Base-by-base conservation (phyloP, 2,113 vertebrate genomes). In the Plecturocebus donacophilus region DNA sequence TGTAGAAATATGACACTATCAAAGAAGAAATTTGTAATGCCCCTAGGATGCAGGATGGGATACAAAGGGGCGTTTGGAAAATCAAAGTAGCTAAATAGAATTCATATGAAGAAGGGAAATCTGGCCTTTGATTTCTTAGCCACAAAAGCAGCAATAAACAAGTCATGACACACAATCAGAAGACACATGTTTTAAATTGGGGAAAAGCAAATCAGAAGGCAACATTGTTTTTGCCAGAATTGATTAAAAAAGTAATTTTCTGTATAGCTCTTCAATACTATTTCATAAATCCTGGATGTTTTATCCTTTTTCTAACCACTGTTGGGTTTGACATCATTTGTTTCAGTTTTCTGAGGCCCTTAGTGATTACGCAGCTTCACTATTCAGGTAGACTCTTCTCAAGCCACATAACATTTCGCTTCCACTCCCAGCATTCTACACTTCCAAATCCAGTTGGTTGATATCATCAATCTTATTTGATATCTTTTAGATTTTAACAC, bases 21-120 rank as follows among this genome's bases (percentile, higher is more conserved):
- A 79, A 92, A 66, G 30, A 19, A 95, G 23, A 73, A 64, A 75
- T 95, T 23, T 81, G 16, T 90, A 93, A 42, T 9, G 35, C 6
- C 25, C 23, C 76, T 76, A 81, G 14, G 21, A 56, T 30, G 0
- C n/a, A 61, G 7, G 32, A 38, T 71, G n/a, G 12, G 21, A 82
- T 87, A 35, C 82, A 87, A 83, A 90, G 52, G 35, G 35, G 86
- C 76, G n/a, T 82, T 93, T 32, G 61, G 82, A 82, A 86, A 86
- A 82, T 49, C 49, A 81, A 90, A 11, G 30, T 85, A 71, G 56
- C 47, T 56, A 80, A 80, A 12, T 54, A n/a, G 35, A 79, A 84
- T 88, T 54, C 19, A 35, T 58, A 52, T 58, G 16, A 80, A 82
- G 52, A 68, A 5, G 27, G 20, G 16, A 68, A 42, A 3, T 80